These are phyloP conservation scores for Brachystomella parvula DNA, from an alignment of 1,140 invertebrate genomes.

Conservation along the genomic window DNA sequence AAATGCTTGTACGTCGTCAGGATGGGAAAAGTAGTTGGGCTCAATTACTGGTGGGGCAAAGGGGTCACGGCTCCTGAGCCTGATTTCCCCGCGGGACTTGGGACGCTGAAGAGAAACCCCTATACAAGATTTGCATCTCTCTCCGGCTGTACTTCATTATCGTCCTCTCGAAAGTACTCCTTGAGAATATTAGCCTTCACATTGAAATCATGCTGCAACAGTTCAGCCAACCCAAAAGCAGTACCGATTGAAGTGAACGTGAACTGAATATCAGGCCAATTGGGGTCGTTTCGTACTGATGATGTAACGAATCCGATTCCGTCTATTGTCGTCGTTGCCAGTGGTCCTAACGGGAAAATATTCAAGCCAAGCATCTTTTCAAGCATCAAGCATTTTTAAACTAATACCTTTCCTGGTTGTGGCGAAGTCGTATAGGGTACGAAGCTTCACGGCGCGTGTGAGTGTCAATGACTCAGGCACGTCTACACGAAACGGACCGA, in stretches of 20 bases:
- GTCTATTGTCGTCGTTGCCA: neutral
- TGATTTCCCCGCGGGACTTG: slow-evolving; percentile 51
- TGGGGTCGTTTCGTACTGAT: neutral
- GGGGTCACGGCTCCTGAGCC: neutral
- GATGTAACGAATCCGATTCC: neutral
- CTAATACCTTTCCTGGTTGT: neutral
- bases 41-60: slow-evolving; percentile 22
- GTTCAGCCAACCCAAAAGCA: neutral
- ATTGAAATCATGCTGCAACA: neutral
- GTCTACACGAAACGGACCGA: neutral
- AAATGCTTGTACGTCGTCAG: slow-evolving; percentile 21
- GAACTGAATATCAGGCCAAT: slow-evolving; percentile 12
- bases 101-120: neutral
- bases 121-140: neutral
- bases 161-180: neutral
- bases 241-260: neutral
- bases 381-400: neutral
- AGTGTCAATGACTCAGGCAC: neutral
- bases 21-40: slow-evolving; percentile 30
- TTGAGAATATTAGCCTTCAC: neutral
- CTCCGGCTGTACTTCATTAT: slow-evolving; percentile 27
- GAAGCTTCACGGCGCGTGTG: no score
- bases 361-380: neutral
- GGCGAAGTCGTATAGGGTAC: neutral
- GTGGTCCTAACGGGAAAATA: neutral